A percentile compares a stretch with the other conserved stretches of the same genome.
Evolutionary conservation across 2,113 vertebrate species (phyloP).

Genomic region (Dipodomys ordii): DNA sequence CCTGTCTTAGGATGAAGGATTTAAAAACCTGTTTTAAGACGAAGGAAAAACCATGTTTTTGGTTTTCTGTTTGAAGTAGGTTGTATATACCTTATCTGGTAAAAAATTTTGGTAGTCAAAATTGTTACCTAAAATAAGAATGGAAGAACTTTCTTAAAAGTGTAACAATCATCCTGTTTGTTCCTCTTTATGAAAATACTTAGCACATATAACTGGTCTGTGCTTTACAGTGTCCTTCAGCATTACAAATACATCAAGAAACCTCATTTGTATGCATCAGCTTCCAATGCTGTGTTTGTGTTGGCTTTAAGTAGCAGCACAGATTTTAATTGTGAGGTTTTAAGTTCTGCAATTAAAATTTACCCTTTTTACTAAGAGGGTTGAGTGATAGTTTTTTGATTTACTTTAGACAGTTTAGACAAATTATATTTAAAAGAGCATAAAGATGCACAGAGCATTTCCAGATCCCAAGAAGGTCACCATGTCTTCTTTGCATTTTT

Average conservation of each 20-base stretch:
- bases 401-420: slow-evolving; percentile 95
- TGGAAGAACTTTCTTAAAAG: slow-evolving; percentile 74
- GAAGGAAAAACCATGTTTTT: background rate
- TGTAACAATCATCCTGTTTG: slow-evolving; percentile 60
- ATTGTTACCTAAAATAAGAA: slow-evolving; percentile 74
- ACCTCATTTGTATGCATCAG: slow-evolving; percentile 93
- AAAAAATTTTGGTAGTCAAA: slow-evolving; percentile 71
- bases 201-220: slow-evolving; percentile 71
- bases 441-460: slow-evolving; percentile 95
- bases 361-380: slow-evolving; percentile 94
- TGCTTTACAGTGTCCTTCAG: slow-evolving; percentile 78
- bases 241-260: slow-evolving; percentile 79
- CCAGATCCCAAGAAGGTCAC: slow-evolving; percentile 89
- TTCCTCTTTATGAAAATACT: slow-evolving; percentile 73
- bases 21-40: background rate
- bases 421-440: slow-evolving; percentile 95
- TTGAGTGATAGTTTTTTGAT: slow-evolving; percentile 93
- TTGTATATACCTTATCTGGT: background rate
- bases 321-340: slow-evolving; percentile 98
- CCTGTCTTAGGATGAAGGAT: background rate
- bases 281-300: slow-evolving; percentile 91
- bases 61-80: background rate
- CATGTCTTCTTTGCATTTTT: slow-evolving; percentile 84
- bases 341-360: slow-evolving; percentile 98
- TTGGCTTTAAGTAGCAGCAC: slow-evolving; percentile 92